Evolutionary conservation across 2,888 invertebrate species (phyloP), one percentile per base, ranked within the genome.

Genomic region (Eupithecia subumbrata): DNA sequence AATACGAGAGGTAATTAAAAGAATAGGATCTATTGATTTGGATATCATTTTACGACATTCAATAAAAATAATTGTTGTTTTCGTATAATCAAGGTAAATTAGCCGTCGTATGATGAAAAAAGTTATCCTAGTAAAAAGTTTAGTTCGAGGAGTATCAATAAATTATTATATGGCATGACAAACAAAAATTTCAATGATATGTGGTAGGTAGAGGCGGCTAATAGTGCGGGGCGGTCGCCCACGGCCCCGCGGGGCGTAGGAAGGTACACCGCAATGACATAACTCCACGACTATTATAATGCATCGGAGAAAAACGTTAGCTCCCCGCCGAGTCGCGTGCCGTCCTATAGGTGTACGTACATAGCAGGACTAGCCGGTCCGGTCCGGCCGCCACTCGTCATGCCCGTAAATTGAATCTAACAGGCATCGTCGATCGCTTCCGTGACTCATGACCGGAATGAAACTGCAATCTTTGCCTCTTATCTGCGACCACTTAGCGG

Each of bases 281-380:
- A 91, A 91, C 92, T 89, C 85, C 84, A 85, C 84, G 83, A 81
- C 91, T 89, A 93, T 92, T 93, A 93, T 87, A 90, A 92, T 93
- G 88, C 91, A 90, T 92, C 91, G 91, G 89, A 87, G 86, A 88
- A 89, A 88, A 90, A 87, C 86, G 86, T 86, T 82, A 87, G 85
- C 87, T 90, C 90, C 93, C 93, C 86, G 91, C 86, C 85, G 93
- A 87, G 93, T 89, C 93, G 92, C 93, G 93, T 93, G 93, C 92
- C 91, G 86, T 78, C 85, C 84, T 34, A 18, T 30, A 37, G 34
- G 37, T n/a, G 37, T n/a, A 83, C 81, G 37, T n/a, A 83, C 81
- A 76, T 86, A 89, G 90, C 87, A 82, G 89, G 60, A 91, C 87
- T 86, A 81, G 88, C 90, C 88, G 85, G 89, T 87, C 81, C 82